Evolutionary conservation across 2,113 vertebrate genomes (phyloP).

Genomic region (Paramisgurnus dabryanus): DNA sequence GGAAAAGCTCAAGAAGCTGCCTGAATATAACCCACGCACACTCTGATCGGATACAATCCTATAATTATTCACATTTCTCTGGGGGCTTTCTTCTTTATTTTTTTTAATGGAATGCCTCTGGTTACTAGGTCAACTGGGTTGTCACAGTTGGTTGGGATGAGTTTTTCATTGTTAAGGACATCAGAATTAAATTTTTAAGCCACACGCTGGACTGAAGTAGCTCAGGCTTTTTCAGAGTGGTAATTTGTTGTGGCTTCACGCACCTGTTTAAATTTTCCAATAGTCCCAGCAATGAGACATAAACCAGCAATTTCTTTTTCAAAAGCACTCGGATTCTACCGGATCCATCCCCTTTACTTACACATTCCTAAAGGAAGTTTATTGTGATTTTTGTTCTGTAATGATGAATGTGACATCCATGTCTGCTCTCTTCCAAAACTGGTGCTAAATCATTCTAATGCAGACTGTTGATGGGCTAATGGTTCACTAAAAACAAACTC

Average conservation of each 20-base stretch:
- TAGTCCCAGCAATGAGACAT: background rate
- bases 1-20: constrained; percentile 89
- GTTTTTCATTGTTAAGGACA: constrained; percentile 38
- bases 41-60: constrained; percentile 72
- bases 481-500: constrained; percentile 63
- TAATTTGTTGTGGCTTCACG: constrained; percentile 34
- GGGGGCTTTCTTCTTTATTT: constrained; percentile 58
- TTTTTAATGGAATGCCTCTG: constrained; percentile 58
- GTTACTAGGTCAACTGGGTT: constrained; percentile 51
- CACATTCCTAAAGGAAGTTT: constrained; percentile 56
- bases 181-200: constrained; percentile 43
- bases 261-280: constrained; percentile 39
- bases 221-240: constrained; percentile 25
- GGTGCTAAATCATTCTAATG: constrained; percentile 70
- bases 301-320: constrained; percentile 53
- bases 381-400: constrained; percentile 25
- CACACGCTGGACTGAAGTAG: constrained; percentile 44
- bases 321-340: constrained; percentile 59
- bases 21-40: constrained; percentile 94
- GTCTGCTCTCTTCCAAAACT: constrained; percentile 57
- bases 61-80: constrained; percentile 33
- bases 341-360: constrained; percentile 57
- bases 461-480: constrained; percentile 54
- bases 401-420: constrained; percentile 50
- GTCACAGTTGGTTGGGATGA: constrained; percentile 53